Evolutionary conservation across 2,888 invertebrate species (phyloP).

Genomic region (Copidosoma aretas): DNA sequence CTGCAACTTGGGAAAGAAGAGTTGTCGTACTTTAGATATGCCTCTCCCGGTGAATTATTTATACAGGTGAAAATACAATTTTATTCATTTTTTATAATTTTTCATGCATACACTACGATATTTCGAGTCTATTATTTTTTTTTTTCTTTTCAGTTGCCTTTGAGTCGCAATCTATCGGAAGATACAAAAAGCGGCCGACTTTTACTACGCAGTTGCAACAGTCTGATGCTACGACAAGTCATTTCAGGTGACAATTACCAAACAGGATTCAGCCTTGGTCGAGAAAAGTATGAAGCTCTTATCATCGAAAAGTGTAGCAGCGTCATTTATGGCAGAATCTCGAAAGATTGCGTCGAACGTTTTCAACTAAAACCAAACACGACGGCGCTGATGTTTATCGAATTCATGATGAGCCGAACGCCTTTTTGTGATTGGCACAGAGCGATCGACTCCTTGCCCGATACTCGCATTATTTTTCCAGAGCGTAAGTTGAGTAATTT

Average conservation of each 20-base stretch:
- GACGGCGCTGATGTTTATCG: slow-evolving; percentile 74
- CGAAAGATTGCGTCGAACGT: slow-evolving; percentile 71
- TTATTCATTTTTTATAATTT: background rate
- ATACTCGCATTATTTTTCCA: slow-evolving; percentile 77
- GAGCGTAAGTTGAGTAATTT: slow-evolving; percentile 8
- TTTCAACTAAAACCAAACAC: slow-evolving; percentile 70
- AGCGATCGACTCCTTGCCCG: slow-evolving; percentile 78
- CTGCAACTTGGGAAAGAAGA: background rate
- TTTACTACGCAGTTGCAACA: slow-evolving; percentile 77
- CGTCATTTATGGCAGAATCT: slow-evolving; percentile 76
- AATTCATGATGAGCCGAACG: slow-evolving; percentile 80
- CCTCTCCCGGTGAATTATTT: slow-evolving; percentile 77
- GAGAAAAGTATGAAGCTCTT: slow-evolving; percentile 70
- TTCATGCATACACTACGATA: background rate
- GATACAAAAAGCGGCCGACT: slow-evolving; percentile 82
- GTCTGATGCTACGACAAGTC: slow-evolving; percentile 66
- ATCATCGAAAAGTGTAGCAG: slow-evolving; percentile 84
- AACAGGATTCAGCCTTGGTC: slow-evolving; percentile 21
- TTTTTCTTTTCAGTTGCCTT: slow-evolving; percentile 62
- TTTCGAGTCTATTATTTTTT: background rate
- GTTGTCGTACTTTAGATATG: slow-evolving; percentile 66
- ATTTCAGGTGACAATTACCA: slow-evolving; percentile 5
- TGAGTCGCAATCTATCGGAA: slow-evolving; percentile 79
- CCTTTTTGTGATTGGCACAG: slow-evolving; percentile 86
- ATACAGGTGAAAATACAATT: slow-evolving; percentile 64